Conservation (phyloP, 2,888 invertebrate genomes). For the Hipparchia sbordonii region DNA sequence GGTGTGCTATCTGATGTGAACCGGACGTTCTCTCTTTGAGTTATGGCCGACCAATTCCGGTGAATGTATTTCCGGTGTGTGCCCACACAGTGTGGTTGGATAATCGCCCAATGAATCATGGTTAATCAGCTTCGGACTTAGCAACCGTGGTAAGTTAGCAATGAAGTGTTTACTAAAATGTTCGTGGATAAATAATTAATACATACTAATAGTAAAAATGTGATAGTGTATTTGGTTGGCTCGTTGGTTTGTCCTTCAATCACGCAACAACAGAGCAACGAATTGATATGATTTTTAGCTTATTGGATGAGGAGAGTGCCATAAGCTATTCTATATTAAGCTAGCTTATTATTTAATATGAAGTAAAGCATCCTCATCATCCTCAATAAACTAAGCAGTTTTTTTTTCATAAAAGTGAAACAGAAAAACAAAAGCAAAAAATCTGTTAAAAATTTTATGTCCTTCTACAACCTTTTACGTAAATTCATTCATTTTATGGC, state of each 20-base stretch:
- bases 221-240: no score
- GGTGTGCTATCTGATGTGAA: conserved; percentile 60
- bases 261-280: no score
- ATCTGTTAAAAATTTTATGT: background rate
- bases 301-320: no score
- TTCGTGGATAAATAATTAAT: background rate
- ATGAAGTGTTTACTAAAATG: background rate
- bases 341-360: no score
- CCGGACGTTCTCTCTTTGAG: conserved; percentile 72
- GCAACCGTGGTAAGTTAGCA: conserved; percentile 6
- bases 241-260: no score
- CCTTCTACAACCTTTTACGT: background rate
- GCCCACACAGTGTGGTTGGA: conserved; percentile 56
- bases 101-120: conserved; percentile 66
- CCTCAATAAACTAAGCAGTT: background rate
- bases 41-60: conserved; percentile 76
- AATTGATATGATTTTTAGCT: no score
- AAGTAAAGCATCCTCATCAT: no score
- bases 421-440: background rate
- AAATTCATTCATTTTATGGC: conserved; percentile 51
- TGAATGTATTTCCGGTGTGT: conserved; percentile 70
- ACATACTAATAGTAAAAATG: background rate
- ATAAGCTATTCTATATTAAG: no score
- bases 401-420: background rate
- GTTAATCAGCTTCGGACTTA: conserved; percentile 57